Conservation (phyloP, 2,113 vertebrate genomes). For the Mugil cephalus region DNA sequence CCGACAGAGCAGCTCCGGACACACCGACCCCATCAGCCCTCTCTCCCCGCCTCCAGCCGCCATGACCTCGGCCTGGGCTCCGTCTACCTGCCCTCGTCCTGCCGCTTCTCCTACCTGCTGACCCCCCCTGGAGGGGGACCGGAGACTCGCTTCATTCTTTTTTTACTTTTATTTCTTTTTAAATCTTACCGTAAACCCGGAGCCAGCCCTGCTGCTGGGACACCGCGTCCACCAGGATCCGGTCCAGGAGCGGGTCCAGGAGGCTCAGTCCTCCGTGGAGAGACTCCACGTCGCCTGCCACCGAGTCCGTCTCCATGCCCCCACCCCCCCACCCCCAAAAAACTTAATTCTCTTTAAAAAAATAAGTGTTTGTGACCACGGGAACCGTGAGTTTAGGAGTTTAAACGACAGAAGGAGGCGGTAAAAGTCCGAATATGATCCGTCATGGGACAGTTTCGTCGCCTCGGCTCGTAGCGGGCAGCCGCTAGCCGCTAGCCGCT, state of each 20-base stretch:
- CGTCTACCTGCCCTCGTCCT: too few species aligned
- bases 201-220: constrained; percentile 95
- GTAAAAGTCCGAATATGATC: constrained; percentile 1
- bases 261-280: constrained; percentile 80
- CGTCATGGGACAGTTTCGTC: constrained; percentile 8
- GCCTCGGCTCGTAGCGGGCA: too few species aligned
- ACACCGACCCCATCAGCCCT: too few species aligned
- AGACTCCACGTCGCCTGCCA: constrained; percentile 86
- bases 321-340: too few species aligned
- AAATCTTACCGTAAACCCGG: constrained; percentile 93
- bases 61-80: too few species aligned
- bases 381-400: neutral
- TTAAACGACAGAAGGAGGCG: neutral
- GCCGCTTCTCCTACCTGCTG: too few species aligned
- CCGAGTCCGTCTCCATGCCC: constrained; percentile 84
- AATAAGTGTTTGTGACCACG: neutral
- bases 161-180: too few species aligned
- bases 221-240: constrained; percentile 90
- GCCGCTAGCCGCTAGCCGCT: constrained; percentile 69
- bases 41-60: too few species aligned
- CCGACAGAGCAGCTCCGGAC: too few species aligned
- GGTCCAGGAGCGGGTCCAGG: constrained; percentile 83
- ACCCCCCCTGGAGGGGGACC: too few species aligned
- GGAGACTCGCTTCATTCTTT: too few species aligned
- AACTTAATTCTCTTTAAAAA: neutral